These are phyloP conservation scores for Drosophila rubida DNA, from an alignment of 2,888 invertebrate genomes.

Conservation along the genomic window DNA sequence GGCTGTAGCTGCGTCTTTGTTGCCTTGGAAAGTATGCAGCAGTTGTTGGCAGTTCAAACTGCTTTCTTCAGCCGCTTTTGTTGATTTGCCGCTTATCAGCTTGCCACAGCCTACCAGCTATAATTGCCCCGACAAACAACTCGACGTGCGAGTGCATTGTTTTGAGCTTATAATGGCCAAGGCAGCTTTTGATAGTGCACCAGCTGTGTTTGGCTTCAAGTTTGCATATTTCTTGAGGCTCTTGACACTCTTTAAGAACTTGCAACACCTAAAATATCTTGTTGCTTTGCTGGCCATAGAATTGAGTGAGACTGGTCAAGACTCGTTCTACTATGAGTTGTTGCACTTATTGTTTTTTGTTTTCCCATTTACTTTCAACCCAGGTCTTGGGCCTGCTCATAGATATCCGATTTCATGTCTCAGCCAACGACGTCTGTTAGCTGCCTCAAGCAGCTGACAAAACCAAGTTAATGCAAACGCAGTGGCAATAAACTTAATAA, in stretches of 20 bases:
- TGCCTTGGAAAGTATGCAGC: slow-evolving; percentile 57
- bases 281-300: slow-evolving; percentile 11
- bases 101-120: slow-evolving; percentile 16
- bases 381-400: slow-evolving; percentile 13
- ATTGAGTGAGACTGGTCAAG: slow-evolving; percentile 16
- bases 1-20: background rate
- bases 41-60: slow-evolving; percentile 42
- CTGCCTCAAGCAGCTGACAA: slow-evolving; percentile 32
- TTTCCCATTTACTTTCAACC: slow-evolving; percentile 27
- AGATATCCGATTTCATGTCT: slow-evolving; percentile 53
- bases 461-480: slow-evolving; percentile 41
- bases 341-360: slow-evolving; percentile 38
- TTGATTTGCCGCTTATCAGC: slow-evolving; percentile 44
- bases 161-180: background rate
- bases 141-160: slow-evolving; percentile 6
- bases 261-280: slow-evolving; percentile 14
- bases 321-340: slow-evolving; percentile 7
- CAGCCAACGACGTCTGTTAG: slow-evolving; percentile 34
- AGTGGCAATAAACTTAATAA: slow-evolving; percentile 55
- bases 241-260: slow-evolving; percentile 16
- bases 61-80: slow-evolving; percentile 14
- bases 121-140: slow-evolving; percentile 35
- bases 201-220: background rate
- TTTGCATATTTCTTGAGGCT: background rate
- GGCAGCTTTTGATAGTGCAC: too few species aligned